Evolutionary conservation across 2,888 invertebrate genomes (phyloP).

Genomic region (Caenorhabditis uteleia): DNA sequence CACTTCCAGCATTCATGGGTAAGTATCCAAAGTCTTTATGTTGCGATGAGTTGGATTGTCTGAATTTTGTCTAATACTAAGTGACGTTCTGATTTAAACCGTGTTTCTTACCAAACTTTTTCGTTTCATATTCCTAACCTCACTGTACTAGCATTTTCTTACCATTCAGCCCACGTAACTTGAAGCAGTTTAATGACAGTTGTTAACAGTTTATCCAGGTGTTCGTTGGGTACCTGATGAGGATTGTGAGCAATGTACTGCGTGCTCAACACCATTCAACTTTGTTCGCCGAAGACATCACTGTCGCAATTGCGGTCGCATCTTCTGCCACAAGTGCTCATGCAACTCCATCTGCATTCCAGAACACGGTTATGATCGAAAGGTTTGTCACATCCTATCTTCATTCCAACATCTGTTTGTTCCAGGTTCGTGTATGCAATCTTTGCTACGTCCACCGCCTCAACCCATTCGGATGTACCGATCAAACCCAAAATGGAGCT

Average conservation of each 20-base stretch:
- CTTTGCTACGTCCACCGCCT: conserved; percentile 67
- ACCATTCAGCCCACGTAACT: no score
- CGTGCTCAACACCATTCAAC: conserved; percentile 89
- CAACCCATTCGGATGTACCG: conserved; percentile 60
- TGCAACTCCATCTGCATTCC: conserved; percentile 64
- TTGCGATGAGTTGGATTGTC: no score
- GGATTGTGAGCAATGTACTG: conserved; percentile 78
- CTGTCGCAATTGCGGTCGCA: conserved; percentile 88
- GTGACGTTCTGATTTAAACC: no score
- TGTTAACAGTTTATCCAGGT: conserved; percentile 50
- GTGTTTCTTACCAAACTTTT: no score
- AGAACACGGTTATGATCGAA: conserved; percentile 68
- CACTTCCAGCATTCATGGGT: conserved; percentile 67
- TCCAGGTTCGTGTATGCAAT: conserved; percentile 68
- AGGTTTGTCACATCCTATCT: conserved; percentile 27
- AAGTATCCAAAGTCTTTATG: no score
- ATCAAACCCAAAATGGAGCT: conserved; percentile 23
- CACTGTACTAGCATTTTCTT: no score
- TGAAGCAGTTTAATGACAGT: background rate
- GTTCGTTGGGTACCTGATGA: conserved; percentile 82
- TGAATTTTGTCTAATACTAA: no score
- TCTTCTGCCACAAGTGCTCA: conserved; percentile 68
- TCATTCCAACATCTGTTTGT: conserved; percentile 1
- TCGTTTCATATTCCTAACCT: no score
- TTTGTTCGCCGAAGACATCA: conserved; percentile 93